These are phyloP conservation scores for Apodemia zela DNA, from an alignment of 2,888 invertebrate species.

Conservation along the genomic window DNA sequence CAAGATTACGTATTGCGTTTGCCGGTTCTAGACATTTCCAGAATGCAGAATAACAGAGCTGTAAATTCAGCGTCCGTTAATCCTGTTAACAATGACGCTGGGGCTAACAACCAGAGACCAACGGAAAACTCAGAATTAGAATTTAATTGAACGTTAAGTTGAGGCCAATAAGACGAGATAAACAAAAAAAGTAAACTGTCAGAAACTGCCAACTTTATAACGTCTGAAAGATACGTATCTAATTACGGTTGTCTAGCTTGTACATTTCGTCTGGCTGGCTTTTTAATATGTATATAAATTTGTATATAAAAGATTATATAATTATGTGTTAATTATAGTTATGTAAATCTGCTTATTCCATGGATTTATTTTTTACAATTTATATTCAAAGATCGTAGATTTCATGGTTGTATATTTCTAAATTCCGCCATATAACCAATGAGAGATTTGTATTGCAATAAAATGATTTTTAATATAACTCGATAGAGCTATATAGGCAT, in stretches of 20 bases:
- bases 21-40: slow-evolving; percentile 53
- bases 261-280: background rate
- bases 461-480: no score
- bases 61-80: slow-evolving; percentile 40
- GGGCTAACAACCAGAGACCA: slow-evolving; percentile 41
- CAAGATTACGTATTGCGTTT: slow-evolving; percentile 56
- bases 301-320: background rate
- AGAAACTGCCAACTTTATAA: background rate
- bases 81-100: slow-evolving; percentile 41
- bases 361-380: background rate
- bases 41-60: slow-evolving; percentile 43
- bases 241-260: background rate
- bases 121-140: slow-evolving; percentile 43
- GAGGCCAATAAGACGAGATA: background rate
- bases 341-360: background rate
- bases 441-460: no score
- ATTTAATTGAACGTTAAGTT: slow-evolving; percentile 32
- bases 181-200: background rate
- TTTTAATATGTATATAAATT: background rate
- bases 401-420: no score
- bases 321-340: background rate
- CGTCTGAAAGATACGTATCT: no score
- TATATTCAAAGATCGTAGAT: no score
- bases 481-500: no score
- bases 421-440: no score